Conservation (phyloP, 2,888 invertebrate genomes). For the Parnassius mnemosyne region DNA sequence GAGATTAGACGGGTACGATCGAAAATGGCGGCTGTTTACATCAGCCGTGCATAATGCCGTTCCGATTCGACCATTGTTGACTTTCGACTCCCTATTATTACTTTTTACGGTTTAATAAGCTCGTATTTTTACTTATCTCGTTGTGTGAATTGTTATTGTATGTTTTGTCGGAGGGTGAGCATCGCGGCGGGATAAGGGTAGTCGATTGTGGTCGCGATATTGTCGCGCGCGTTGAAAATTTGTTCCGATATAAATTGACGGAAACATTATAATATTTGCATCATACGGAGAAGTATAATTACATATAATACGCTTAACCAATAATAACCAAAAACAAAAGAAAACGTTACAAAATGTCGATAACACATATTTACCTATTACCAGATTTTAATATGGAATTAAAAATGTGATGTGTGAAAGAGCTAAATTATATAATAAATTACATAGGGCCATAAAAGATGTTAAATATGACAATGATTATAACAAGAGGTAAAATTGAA, state of each 20-base stretch:
- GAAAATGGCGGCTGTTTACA: conserved; percentile 44
- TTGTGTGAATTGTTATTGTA: conserved; percentile 73
- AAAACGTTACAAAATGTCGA: no score
- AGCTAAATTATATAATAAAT: no score
- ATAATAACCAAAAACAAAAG: no score
- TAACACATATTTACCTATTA: no score
- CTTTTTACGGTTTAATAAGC: conserved; percentile 80
- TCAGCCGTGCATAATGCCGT: conserved; percentile 61
- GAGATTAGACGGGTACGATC: conserved; percentile 39
- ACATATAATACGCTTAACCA: no score
- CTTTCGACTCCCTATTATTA: conserved; percentile 74
- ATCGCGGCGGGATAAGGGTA: conserved; percentile 34
- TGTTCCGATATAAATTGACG: conserved; percentile 17
- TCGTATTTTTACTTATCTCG: conserved; percentile 77
- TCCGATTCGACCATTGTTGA: conserved; percentile 71
- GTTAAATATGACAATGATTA: no score
- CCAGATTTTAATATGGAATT: no score
- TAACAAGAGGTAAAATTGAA: no score
- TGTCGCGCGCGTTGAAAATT: conserved; percentile 23
- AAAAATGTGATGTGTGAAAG: no score
- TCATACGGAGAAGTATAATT: no score
- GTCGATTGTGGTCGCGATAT: conserved; percentile 38
- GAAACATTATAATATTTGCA: no score
- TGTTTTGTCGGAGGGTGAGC: conserved; percentile 46
- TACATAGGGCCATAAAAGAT: no score